Percentiles rank a stretch among this genome's conserved stretches.
These are phyloP conservation scores for Frieseomelitta varia DNA, from an alignment of 1,140 invertebrate species.

Conservation along the genomic window DNA sequence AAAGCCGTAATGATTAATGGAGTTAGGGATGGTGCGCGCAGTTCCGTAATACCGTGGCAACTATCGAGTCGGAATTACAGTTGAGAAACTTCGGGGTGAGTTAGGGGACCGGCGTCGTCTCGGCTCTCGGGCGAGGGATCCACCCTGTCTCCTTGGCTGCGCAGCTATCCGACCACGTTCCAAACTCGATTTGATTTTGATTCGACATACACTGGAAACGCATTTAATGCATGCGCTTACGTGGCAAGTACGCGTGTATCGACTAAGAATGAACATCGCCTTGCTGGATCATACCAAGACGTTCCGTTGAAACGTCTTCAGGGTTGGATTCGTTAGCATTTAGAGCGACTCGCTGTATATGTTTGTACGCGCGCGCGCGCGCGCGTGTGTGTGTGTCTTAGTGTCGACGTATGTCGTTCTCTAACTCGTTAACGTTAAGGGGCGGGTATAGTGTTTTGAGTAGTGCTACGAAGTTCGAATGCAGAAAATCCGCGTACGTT, in stretches of 20 bases:
- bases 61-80: slow-evolving; percentile 72
- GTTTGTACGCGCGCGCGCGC: no score
- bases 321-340: slow-evolving; percentile 1
- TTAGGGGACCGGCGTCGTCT: slow-evolving; percentile 52
- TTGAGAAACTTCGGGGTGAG: slow-evolving; percentile 67
- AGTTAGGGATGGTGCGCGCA: slow-evolving; percentile 61
- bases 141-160: slow-evolving; percentile 38
- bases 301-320: not conserved
- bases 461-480: no score
- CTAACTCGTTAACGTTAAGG: not conserved
- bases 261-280: slow-evolving; percentile 48
- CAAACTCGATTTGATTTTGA: slow-evolving; percentile 67
- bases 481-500: no score
- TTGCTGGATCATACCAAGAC: not conserved
- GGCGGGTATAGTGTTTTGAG: no score
- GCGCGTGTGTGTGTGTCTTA: no score
- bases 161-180: slow-evolving; percentile 62
- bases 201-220: slow-evolving; percentile 65
- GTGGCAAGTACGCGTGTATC: slow-evolving; percentile 45
- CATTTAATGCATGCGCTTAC: slow-evolving; percentile 63
- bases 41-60: slow-evolving; percentile 68
- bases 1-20: slow-evolving; percentile 69
- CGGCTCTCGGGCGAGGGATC: slow-evolving; percentile 45
- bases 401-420: not conserved
- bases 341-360: not conserved